Evolutionary conservation across 2,113 vertebrate genomes (phyloP).

Genomic region (Cromileptes altivelis): DNA sequence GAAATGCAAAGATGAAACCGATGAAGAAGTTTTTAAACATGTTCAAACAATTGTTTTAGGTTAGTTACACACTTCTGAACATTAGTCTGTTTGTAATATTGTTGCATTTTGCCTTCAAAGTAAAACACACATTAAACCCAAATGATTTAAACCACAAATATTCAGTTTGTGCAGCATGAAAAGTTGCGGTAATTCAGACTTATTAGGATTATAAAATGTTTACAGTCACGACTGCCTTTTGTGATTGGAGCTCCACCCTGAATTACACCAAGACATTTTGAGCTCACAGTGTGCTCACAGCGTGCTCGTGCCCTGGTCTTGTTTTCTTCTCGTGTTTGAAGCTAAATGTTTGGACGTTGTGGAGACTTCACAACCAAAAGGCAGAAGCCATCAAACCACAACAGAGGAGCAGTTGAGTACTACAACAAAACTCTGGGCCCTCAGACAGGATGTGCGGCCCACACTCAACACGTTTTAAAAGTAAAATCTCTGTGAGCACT

Average conservation of each 20-base stretch:
- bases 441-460: conserved; percentile 26
- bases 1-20: background rate
- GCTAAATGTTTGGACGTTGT: conserved; percentile 27
- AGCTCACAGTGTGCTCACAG: conserved; percentile 2
- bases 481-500: background rate
- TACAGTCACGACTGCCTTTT: background rate
- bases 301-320: background rate
- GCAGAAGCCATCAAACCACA: conserved; percentile 48
- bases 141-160: background rate
- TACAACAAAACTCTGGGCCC: conserved; percentile 11
- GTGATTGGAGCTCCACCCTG: background rate
- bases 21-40: background rate
- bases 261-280: conserved; percentile 1
- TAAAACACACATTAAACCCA: background rate
- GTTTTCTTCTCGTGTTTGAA: conserved; percentile 31
- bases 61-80: background rate
- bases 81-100: background rate
- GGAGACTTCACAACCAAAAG: conserved; percentile 27
- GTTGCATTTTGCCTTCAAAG: background rate
- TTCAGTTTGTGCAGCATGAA: background rate
- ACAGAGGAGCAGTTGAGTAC: conserved; percentile 13
- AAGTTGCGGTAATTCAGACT: background rate
- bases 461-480: conserved; percentile 10
- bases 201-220: conserved; percentile 6
- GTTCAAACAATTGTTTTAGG: conserved; percentile 18